Base-by-base conservation (phyloP, 2,888 invertebrate species). In the Callyntrura guangdongensis region DNA sequence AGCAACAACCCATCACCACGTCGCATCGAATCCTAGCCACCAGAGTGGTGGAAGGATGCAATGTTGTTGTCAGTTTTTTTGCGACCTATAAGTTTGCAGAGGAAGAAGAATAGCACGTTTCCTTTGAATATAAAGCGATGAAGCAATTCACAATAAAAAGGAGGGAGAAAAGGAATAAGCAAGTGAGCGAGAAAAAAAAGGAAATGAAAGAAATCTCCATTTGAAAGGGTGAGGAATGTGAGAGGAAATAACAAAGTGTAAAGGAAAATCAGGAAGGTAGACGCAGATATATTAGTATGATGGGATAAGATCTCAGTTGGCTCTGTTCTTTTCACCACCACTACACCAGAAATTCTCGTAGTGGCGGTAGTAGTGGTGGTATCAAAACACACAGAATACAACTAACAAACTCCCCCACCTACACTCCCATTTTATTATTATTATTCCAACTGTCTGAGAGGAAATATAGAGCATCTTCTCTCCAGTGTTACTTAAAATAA, bases 191-290 rank as follows among this genome's bases (percentile, higher is more conserved):
- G 79, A 56, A 87, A 83, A 83, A 91, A 36, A 91, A 91, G 91
- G 91, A 91, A 91, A 89, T 91, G 91, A 89, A 91, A 91, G 91
- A 89, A 90, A 91, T 83, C 90, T 81, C 89, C 89, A 86, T 90
- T 90, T 91, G 91, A 91, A 91, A 90, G 91, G 77, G 74, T 89
- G 86, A 89, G 83, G 86, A 89, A 91, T 89, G 91, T 74, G 82
- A 83, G 82, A 91, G 91, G 91, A 91, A 91, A 91, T 91, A 89
- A 90, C 84, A 17, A 77, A 84, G 89, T 84, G 85, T 84, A 85
- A 77, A 25, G 49, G 67, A 79, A 85, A 89, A 89, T 89, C 89
- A 85, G 89, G 79, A 85, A 89, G 84, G 89, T 85, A 89, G 89
- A 89, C 84, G 61, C 74, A 89, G 77, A 89, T 89, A 84, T 89